These are phyloP conservation scores for Pogonophryne albipinna DNA, from an alignment of 2,797 vertebrate genomes.

Conservation along the genomic window DNA sequence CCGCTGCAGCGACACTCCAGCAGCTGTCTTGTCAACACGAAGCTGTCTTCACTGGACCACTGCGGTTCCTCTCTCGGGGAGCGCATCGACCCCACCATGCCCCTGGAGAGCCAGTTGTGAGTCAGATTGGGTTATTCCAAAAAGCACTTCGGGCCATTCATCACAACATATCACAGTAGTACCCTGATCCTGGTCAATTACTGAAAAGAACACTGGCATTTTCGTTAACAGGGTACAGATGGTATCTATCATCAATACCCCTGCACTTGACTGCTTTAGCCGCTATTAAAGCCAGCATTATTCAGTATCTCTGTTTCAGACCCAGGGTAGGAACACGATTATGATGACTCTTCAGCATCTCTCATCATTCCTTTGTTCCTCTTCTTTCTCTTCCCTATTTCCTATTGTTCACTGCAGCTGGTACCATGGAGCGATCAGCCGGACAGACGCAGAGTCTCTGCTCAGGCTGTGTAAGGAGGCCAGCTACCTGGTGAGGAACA, in stretches of 20 bases:
- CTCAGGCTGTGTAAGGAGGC: conserved; percentile 97
- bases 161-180: no score
- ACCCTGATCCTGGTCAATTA: no score
- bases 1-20: conserved; percentile 90
- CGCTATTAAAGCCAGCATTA: no score
- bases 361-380: background rate
- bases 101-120: conserved; percentile 99
- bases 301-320: no score
- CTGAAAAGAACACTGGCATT: no score
- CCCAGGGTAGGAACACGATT: no score
- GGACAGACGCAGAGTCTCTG: conserved; percentile 95
- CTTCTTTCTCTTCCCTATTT: background rate
- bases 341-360: no score
- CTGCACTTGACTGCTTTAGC: no score
- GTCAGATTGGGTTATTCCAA: conserved; percentile 64
- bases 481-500: conserved; percentile 99
- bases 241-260: no score
- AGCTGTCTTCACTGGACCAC: conserved; percentile 88
- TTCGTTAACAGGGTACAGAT: no score
- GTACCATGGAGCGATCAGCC: conserved; percentile 98
- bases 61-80: conserved; percentile 87
- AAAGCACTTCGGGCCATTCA: background rate
- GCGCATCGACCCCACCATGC: conserved; percentile 92
- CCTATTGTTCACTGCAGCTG: conserved; percentile 83
- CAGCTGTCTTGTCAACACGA: conserved; percentile 90